These are phyloP conservation scores for Archocentrus centrarchus DNA, from an alignment of 2,113 vertebrate genomes.

Conservation along the genomic window DNA sequence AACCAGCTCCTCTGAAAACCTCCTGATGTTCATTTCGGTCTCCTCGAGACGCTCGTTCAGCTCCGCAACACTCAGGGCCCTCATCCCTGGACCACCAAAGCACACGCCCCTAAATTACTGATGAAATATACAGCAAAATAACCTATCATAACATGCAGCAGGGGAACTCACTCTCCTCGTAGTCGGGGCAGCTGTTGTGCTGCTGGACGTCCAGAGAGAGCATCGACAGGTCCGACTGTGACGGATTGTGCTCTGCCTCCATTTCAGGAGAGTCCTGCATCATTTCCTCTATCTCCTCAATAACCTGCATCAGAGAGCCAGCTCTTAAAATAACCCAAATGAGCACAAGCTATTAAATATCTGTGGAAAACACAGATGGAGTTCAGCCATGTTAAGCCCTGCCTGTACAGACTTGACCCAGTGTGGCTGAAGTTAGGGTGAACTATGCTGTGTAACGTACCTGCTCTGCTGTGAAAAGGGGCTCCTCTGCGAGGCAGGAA, in stretches of 20 bases:
- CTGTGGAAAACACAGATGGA: not conserved
- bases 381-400: slow-evolving; percentile 19
- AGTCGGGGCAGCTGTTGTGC: slow-evolving; percentile 82
- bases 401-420: not conserved
- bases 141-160: no score
- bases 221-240: slow-evolving; percentile 87
- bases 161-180: slow-evolving; percentile 87
- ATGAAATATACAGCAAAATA: not conserved
- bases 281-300: slow-evolving; percentile 99
- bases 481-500: slow-evolving; percentile 91
- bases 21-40: slow-evolving; percentile 87
- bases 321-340: not conserved
- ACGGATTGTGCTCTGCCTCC: slow-evolving; percentile 84
- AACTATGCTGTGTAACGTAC: slow-evolving; percentile 66
- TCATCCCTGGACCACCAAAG: slow-evolving; percentile 51
- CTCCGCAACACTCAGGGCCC: slow-evolving; percentile 79
- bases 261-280: slow-evolving; percentile 95
- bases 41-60: slow-evolving; percentile 90
- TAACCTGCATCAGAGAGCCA: slow-evolving; percentile 83
- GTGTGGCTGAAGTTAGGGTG: not conserved
- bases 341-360: not conserved
- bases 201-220: slow-evolving; percentile 88
- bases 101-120: not conserved
- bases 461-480: slow-evolving; percentile 96
- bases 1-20: slow-evolving; percentile 93